phyloP scores from a whole-genome alignment of 2,888 invertebrate species.

The Physocephala rufipes region DNA sequence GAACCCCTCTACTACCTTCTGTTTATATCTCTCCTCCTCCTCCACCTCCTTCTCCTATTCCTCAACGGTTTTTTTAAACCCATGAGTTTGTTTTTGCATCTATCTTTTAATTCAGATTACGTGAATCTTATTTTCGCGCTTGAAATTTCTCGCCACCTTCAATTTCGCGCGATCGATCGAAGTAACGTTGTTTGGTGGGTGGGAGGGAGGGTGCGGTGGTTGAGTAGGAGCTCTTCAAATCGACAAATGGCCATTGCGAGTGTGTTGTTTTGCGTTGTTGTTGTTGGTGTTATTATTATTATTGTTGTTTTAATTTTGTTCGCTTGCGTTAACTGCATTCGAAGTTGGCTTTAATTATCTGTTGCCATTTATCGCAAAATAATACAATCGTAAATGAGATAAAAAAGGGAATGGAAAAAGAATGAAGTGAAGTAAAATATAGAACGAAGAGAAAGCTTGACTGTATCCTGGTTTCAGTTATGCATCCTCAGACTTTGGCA shows the following conservation, averaged over 20 bases:
- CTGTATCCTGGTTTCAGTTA: too few relatives aligned
- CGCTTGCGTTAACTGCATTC: background rate
- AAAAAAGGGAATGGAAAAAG: background rate
- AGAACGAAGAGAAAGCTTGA: background rate
- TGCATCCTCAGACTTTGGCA: too few relatives aligned
- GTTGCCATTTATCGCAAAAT: constrained; percentile 60
- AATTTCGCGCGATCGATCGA: background rate
- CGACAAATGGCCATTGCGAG: background rate
- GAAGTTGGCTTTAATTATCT: constrained; percentile 47
- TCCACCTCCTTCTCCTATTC: background rate
- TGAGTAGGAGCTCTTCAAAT: background rate
- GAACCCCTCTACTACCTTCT: background rate
- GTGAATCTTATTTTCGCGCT: constrained; percentile 25
- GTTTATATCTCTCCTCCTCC: background rate
- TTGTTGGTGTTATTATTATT: background rate
- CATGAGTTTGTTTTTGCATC: background rate
- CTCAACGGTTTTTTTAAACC: background rate
- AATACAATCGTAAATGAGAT: constrained; percentile 49
- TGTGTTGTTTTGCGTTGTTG: background rate
- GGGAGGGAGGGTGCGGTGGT: background rate
- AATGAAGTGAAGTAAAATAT: background rate
- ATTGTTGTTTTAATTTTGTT: background rate
- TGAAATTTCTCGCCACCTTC: constrained; percentile 28
- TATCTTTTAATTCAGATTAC: constrained; percentile 12
- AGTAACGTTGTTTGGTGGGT: too few relatives aligned